These are phyloP conservation scores for Hypanus sabinus DNA, from an alignment of 2,113 vertebrate species.

Conservation along the genomic window DNA sequence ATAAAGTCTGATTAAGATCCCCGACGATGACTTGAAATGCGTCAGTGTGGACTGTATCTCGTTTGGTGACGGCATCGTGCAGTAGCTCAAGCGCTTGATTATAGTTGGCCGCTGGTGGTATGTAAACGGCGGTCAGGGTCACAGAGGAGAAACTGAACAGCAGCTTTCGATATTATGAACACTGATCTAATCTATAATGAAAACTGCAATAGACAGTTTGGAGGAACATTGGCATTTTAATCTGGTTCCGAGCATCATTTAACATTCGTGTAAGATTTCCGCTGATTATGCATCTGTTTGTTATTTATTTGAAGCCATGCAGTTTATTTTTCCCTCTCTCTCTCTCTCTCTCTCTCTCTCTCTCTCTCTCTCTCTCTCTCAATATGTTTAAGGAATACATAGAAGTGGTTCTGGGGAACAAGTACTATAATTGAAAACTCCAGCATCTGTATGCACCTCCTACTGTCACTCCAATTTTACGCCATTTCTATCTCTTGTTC, in stretches of 20 bases:
- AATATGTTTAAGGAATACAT: background rate
- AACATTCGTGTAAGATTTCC: background rate
- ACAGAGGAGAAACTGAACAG: too few species aligned
- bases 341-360: background rate
- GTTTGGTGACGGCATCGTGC: too few species aligned
- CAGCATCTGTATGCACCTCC: background rate
- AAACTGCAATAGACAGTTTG: background rate
- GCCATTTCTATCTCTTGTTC: background rate
- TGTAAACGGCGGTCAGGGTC: too few species aligned
- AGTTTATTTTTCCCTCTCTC: background rate
- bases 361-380: background rate
- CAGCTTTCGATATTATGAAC: background rate
- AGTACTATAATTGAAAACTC: background rate
- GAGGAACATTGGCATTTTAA: background rate
- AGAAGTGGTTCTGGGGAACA: background rate
- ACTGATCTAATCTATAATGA: background rate
- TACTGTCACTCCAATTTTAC: too few species aligned
- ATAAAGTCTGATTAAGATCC: too few species aligned
- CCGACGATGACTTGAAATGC: too few species aligned
- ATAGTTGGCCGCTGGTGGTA: too few species aligned
- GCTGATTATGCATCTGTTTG: background rate
- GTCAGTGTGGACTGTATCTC: too few species aligned
- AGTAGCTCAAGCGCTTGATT: too few species aligned
- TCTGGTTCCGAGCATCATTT: background rate
- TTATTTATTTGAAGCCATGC: background rate